Evolutionary conservation across 2,113 vertebrate species (phyloP).

Genomic region (Chrysochloris asiatica): DNA sequence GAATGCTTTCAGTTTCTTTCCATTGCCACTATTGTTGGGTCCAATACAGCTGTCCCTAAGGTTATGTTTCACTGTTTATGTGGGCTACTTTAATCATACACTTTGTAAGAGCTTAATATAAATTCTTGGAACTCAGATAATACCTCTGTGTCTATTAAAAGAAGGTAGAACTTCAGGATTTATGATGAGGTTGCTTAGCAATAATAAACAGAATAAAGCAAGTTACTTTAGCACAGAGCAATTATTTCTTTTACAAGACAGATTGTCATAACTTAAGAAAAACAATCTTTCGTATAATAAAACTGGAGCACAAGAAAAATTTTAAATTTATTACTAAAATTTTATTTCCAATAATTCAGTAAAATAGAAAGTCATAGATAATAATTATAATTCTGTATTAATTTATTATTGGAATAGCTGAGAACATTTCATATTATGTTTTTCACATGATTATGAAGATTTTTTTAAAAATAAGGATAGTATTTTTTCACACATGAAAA

Average conservation of each 20-base stretch:
- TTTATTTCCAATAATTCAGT: slow-evolving; percentile 69
- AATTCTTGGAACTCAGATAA: slow-evolving; percentile 77
- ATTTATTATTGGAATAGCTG: slow-evolving; percentile 45
- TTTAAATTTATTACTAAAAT: slow-evolving; percentile 67
- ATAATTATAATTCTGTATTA: slow-evolving; percentile 55
- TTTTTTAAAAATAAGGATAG: background rate
- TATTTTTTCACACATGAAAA: slow-evolving; percentile 58
- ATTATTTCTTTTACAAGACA: slow-evolving; percentile 80
- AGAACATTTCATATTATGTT: slow-evolving; percentile 31
- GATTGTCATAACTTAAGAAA: slow-evolving; percentile 70
- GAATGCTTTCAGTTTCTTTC: too few species aligned
- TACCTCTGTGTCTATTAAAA: slow-evolving; percentile 81
- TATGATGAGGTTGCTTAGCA: slow-evolving; percentile 80
- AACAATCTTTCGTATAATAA: slow-evolving; percentile 68
- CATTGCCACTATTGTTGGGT: too few species aligned
- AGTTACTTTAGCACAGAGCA: slow-evolving; percentile 73
- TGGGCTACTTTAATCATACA: slow-evolving; percentile 68
- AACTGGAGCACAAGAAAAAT: slow-evolving; percentile 54
- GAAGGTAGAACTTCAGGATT: slow-evolving; percentile 78
- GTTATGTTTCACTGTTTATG: slow-evolving; percentile 71
- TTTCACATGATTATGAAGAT: slow-evolving; percentile 41
- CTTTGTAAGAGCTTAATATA: slow-evolving; percentile 81
- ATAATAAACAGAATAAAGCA: slow-evolving; percentile 77
- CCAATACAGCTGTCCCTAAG: slow-evolving; percentile 74
- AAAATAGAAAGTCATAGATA: slow-evolving; percentile 59